Conservation (phyloP, 1,140 invertebrate genomes). For the Cyrtorhinus lividipennis region DNA sequence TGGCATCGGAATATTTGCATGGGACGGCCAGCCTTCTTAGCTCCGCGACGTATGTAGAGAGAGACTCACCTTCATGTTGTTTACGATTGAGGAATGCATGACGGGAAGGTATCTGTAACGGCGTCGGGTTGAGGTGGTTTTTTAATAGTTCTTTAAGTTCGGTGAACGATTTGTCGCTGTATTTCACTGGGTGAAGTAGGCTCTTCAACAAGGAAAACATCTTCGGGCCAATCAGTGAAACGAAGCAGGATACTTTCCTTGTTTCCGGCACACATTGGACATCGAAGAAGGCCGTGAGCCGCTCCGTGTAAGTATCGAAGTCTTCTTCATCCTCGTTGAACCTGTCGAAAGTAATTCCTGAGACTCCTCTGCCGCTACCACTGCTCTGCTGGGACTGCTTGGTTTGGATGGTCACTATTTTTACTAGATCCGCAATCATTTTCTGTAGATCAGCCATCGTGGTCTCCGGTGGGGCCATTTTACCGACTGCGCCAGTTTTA, state of each 20-base stretch:
- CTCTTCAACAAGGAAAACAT: background rate
- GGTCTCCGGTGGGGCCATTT: no score
- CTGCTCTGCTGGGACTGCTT: background rate
- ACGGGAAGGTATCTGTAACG: background rate
- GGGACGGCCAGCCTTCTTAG: background rate
- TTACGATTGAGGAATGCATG: background rate
- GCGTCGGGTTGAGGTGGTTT: background rate
- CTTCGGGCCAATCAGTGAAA: background rate
- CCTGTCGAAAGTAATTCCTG: background rate
- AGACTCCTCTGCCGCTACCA: background rate
- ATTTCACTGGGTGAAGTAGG: background rate
- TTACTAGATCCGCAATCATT: background rate
- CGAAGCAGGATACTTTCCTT: background rate
- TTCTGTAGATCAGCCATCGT: background rate
- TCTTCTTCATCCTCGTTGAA: background rate
- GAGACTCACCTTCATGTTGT: slow-evolving; percentile 1
- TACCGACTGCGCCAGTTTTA: no score
- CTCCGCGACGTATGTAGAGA: background rate
- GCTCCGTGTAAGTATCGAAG: background rate
- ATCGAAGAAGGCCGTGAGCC: background rate
- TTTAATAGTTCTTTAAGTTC: background rate
- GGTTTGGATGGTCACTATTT: background rate
- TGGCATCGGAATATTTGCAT: background rate
- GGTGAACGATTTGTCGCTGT: background rate
- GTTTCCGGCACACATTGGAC: background rate